Evolutionary conservation across 1,140 invertebrate species (phyloP).

Genomic region (Ridgeia piscesae): DNA sequence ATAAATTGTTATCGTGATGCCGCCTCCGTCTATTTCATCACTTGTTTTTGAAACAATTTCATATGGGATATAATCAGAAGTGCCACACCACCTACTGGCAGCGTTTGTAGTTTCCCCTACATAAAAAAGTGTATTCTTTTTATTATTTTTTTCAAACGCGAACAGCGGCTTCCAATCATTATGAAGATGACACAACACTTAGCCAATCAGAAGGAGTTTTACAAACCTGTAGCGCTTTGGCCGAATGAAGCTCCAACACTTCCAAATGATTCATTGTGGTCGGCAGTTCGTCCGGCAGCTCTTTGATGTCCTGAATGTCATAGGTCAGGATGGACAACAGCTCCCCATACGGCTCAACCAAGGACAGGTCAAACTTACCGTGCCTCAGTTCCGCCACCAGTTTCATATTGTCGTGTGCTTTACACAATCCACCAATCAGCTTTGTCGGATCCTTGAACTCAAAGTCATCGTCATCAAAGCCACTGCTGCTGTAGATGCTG

Average conservation of each 20-base stretch:
- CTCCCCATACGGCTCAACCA: neutral
- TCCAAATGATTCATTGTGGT: neutral
- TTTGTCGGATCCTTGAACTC: neutral
- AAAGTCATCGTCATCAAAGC: neutral
- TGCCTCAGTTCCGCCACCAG: neutral
- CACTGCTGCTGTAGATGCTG: neutral
- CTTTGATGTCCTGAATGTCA: neutral
- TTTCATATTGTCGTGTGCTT: neutral
- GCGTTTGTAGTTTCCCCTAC: too few species aligned
- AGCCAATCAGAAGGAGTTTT: neutral
- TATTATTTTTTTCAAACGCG: too few species aligned
- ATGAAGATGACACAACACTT: neutral
- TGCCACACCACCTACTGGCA: too few species aligned
- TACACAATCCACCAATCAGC: neutral
- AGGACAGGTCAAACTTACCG: neutral
- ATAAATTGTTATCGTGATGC: too few species aligned
- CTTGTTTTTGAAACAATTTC: too few species aligned
- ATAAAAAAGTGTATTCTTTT: too few species aligned
- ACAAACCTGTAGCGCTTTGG: neutral
- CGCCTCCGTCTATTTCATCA: too few species aligned
- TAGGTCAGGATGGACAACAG: neutral
- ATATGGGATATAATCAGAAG: too few species aligned
- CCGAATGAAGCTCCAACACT: neutral
- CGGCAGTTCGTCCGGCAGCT: neutral
- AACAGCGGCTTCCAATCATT: too few species aligned